Percentiles rank a stretch among this genome's conserved stretches.
Evolutionary conservation across 2,113 vertebrate species (phyloP).

Genomic region (Hippocampus comes): DNA sequence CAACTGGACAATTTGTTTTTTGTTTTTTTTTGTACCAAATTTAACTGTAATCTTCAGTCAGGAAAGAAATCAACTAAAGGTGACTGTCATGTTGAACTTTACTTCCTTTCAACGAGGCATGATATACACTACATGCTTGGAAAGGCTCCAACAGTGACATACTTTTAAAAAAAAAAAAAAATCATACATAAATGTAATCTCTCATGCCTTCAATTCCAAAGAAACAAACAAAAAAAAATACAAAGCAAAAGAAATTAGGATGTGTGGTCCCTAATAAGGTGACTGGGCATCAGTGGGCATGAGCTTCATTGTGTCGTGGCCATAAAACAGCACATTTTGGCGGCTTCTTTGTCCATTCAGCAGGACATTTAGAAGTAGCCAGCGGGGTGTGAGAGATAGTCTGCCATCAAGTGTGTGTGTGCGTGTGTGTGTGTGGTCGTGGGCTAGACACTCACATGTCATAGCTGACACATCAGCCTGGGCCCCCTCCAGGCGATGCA

Average conservation of each 20-base stretch:
- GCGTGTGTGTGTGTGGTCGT: conserved; percentile 68
- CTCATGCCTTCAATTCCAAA: neutral
- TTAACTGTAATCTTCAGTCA: neutral
- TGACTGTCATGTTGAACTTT: neutral
- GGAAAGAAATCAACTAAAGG: neutral
- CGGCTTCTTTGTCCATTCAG: conserved; percentile 61
- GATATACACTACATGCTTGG: neutral
- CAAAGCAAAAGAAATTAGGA: neutral
- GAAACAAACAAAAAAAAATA: neutral
- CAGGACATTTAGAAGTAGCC: conserved; percentile 82
- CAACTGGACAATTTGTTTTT: neutral
- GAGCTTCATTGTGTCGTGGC: conserved; percentile 3
- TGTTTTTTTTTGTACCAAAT: neutral
- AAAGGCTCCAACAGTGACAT: neutral
- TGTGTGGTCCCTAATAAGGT: neutral
- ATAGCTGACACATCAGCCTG: conserved; percentile 68
- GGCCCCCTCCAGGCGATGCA: conserved; percentile 60
- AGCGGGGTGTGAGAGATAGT: conserved; percentile 74
- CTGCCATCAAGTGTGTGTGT: conserved; percentile 39
- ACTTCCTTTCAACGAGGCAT: neutral
- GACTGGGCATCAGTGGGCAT: neutral
- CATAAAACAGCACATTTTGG: conserved; percentile 4
- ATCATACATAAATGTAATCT: neutral
- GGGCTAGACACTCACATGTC: conserved; percentile 73
- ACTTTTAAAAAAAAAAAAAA: no score